phyloP scores from a whole-genome alignment of 2,888 invertebrate species.

The Synergus laeviventris region DNA sequence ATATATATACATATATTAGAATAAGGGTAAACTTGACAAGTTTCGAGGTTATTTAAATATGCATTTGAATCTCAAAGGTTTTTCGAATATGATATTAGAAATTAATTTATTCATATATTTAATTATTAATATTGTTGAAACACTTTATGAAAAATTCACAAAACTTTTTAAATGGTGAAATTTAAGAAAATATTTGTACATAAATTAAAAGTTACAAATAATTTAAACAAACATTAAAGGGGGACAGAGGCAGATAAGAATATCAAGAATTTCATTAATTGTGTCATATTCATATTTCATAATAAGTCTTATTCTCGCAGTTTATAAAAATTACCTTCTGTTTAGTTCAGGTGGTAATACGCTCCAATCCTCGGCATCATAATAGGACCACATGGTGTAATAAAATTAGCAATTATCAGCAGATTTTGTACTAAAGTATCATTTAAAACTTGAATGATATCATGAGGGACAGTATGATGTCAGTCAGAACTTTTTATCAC shows the following conservation, averaged over 20 bases:
- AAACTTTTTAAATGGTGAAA: background rate
- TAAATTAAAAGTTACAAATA: no score
- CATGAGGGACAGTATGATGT: background rate
- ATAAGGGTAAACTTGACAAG: background rate
- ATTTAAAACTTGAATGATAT: background rate
- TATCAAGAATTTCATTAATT: background rate
- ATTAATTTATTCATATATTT: no score
- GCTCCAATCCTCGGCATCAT: constrained; percentile 89
- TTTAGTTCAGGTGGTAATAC: constrained; percentile 90
- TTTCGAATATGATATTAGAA: background rate
- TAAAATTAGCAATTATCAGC: constrained; percentile 40
- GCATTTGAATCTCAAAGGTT: background rate
- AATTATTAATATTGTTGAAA: no score
- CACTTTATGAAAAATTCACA: no score
- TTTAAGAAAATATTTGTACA: background rate
- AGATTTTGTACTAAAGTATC: constrained; percentile 22
- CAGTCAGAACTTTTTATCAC: constrained; percentile 35
- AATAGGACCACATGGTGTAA: constrained; percentile 79
- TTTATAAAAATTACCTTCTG: constrained; percentile 81
- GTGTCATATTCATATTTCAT: constrained; percentile 4
- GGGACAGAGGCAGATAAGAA: background rate
- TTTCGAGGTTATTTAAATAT: background rate
- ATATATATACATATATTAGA: constrained; percentile 3
- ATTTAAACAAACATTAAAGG: background rate
- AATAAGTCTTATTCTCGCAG: background rate